phyloP scores from a whole-genome alignment of 2,888 invertebrate genomes.

The Rhopalosiphum nymphaeae region DNA sequence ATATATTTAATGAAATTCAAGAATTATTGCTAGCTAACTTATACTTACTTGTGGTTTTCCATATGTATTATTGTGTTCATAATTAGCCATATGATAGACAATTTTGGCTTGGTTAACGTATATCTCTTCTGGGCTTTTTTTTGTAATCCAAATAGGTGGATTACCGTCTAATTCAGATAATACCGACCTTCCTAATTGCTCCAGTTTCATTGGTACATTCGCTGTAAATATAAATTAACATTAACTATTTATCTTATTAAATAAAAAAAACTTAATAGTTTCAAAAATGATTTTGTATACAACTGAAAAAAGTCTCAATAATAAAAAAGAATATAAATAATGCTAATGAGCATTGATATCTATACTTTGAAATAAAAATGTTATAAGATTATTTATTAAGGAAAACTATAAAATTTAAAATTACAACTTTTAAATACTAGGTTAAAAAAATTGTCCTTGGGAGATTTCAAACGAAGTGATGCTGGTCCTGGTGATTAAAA shows the following conservation, averaged over 20 bases:
- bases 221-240: constrained; percentile 72
- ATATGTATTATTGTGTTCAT: constrained; percentile 75
- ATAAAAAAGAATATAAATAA: neutral
- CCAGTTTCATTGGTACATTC: constrained; percentile 80
- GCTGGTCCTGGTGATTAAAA: neutral
- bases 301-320: neutral
- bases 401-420: neutral
- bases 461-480: neutral
- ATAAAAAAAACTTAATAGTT: neutral
- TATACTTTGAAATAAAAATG: neutral
- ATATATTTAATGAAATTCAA: constrained; percentile 5
- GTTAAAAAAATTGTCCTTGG: neutral
- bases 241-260: neutral
- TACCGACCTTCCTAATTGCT: constrained; percentile 79
- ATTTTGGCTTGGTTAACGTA: constrained; percentile 90
- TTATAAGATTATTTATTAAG: neutral
- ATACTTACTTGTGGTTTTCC: constrained; percentile 75
- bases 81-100: constrained; percentile 78
- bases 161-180: constrained; percentile 86
- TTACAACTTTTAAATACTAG: neutral
- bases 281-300: neutral
- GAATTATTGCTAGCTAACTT: neutral
- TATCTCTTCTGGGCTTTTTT: constrained; percentile 78
- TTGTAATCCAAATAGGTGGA: constrained; percentile 87
- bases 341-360: neutral